Evolutionary conservation across 2,888 invertebrate genomes (phyloP).

Genomic region (Nudaria mundana): DNA sequence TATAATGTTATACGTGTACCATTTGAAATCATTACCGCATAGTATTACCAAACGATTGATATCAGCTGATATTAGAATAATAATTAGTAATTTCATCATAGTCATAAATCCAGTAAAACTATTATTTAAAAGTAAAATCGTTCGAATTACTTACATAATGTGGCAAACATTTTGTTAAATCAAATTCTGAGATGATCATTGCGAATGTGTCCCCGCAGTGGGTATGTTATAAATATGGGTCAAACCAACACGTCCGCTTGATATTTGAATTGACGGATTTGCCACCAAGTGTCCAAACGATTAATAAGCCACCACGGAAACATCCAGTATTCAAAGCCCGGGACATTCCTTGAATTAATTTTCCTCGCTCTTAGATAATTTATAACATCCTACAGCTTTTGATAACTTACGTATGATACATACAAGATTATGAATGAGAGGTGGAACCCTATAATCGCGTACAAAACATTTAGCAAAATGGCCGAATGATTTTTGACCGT

Average conservation of each 20-base stretch:
- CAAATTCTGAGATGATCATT: conserved; percentile 35
- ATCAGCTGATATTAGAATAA: background rate
- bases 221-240: conserved; percentile 22
- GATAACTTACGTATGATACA: conserved; percentile 47
- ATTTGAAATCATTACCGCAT: too few relatives aligned
- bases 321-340: conserved; percentile 54
- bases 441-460: conserved; percentile 29
- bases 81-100: background rate
- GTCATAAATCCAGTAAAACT: background rate
- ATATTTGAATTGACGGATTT: conserved; percentile 60
- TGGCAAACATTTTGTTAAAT: conserved; percentile 32
- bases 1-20: background rate
- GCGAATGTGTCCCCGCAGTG: conserved; percentile 11
- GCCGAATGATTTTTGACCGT: conserved; percentile 8
- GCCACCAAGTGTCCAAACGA: conserved; percentile 68
- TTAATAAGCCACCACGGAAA: conserved; percentile 73
- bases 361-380: conserved; percentile 79
- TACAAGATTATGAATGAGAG: conserved; percentile 32
- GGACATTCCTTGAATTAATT: conserved; percentile 78
- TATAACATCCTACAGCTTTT: conserved; percentile 74
- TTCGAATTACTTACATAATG: conserved; percentile 22
- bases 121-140: conserved; percentile 6
- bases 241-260: conserved; percentile 30
- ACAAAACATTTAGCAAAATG: conserved; percentile 11
- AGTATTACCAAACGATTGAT: background rate